Evolutionary conservation across 2,888 invertebrate species (phyloP).

Genomic region (Isoperla grammatica): DNA sequence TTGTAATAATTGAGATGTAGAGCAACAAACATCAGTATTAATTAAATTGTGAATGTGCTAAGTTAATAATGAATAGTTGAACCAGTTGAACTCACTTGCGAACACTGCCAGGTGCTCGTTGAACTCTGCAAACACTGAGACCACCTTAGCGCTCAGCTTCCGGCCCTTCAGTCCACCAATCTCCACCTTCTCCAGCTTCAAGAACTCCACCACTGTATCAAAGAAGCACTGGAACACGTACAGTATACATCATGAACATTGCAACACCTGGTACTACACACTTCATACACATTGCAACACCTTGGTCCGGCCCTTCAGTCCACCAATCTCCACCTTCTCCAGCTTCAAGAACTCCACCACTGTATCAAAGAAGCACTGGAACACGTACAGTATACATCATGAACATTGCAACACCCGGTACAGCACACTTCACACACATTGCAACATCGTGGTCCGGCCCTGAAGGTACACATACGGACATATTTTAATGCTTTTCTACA

Average conservation of each 20-base stretch:
- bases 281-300: too few species aligned
- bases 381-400: constrained; percentile 24
- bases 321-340: constrained; percentile 93
- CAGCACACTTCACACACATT: too few species aligned
- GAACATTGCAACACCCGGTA: too few species aligned
- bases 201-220: constrained; percentile 87
- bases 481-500: too few species aligned
- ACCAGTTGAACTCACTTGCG: constrained; percentile 54
- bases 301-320: constrained; percentile 75
- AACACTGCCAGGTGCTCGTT: constrained; percentile 76
- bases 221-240: constrained; percentile 69
- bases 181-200: constrained; percentile 92
- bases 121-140: constrained; percentile 75
- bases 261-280: too few species aligned
- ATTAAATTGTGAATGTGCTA: too few species aligned
- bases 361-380: constrained; percentile 81
- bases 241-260: not conserved
- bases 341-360: constrained; percentile 90
- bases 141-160: constrained; percentile 68
- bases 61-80: too few species aligned
- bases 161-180: constrained; percentile 85
- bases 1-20: too few species aligned
- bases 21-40: too few species aligned
- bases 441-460: too few species aligned
- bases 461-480: too few species aligned